These are phyloP conservation scores for Strigops habroptila DNA, from an alignment of 2,113 vertebrate species.

Conservation along the genomic window DNA sequence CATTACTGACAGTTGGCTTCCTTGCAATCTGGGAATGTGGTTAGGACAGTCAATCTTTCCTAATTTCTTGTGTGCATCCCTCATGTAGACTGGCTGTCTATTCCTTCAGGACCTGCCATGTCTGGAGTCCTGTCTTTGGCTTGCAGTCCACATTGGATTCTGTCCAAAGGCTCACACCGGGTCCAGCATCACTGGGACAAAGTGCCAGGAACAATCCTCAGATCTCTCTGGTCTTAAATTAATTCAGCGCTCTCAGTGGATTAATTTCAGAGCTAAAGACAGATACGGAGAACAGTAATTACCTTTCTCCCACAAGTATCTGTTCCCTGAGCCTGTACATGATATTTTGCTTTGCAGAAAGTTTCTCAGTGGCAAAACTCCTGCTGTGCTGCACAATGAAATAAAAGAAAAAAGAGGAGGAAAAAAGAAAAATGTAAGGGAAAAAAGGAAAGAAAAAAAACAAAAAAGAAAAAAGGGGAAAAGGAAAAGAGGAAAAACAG, in stretches of 20 bases:
- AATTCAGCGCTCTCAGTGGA: conserved; percentile 29
- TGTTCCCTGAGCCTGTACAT: background rate
- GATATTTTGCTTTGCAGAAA: background rate
- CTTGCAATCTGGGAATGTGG: background rate
- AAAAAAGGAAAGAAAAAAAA: background rate
- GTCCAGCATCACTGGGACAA: background rate
- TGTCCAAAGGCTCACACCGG: background rate
- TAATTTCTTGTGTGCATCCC: background rate
- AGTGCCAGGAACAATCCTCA: conserved; percentile 35
- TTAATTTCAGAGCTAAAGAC: conserved; percentile 43
- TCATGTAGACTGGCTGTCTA: background rate
- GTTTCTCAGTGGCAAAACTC: background rate
- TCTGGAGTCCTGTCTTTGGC: conserved; percentile 2
- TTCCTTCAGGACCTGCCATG: background rate
- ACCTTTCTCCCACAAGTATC: conserved; percentile 25
- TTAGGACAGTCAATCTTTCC: background rate
- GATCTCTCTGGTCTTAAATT: conserved; percentile 15
- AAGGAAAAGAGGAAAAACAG: too few relatives aligned
- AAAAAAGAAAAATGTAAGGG: background rate
- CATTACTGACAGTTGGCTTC: background rate
- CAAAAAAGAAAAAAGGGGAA: accelerated
- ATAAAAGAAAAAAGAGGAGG: background rate
- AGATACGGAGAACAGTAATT: conserved; percentile 9
- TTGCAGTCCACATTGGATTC: background rate
- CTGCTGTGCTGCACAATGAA: background rate